phyloP scores from a whole-genome alignment of 2,797 vertebrate species.

The Siniperca scherzeri region DNA sequence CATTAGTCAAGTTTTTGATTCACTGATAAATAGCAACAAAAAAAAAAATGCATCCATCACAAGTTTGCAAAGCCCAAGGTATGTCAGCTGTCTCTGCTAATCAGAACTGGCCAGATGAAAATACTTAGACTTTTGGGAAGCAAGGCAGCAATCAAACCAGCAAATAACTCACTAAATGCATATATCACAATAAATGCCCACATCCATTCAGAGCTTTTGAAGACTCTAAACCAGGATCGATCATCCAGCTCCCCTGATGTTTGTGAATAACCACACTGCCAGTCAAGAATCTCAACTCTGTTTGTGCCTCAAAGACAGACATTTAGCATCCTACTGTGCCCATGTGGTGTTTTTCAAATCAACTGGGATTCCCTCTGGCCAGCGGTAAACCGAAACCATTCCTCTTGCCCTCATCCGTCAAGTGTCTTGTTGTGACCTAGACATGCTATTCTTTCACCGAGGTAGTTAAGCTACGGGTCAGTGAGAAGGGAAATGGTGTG shows the following conservation, averaged over 20 bases:
- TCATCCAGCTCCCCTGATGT: constrained; percentile 55
- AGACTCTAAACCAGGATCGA: constrained; percentile 37
- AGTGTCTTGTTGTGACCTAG: constrained; percentile 71
- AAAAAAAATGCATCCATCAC: neutral
- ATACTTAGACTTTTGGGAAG: constrained; percentile 23
- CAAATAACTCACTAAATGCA: constrained; percentile 27
- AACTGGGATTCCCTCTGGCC: constrained; percentile 61
- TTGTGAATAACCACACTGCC: constrained; percentile 66
- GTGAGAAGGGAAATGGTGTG: constrained; percentile 64
- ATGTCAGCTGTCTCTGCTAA: constrained; percentile 7
- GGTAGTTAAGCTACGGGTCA: constrained; percentile 69
- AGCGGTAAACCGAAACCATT: constrained; percentile 74
- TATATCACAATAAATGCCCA: constrained; percentile 45
- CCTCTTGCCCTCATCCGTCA: constrained; percentile 78
- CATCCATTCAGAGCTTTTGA: constrained; percentile 29
- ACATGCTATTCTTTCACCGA: constrained; percentile 58
- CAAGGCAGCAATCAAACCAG: constrained; percentile 20
- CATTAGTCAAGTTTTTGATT: neutral
- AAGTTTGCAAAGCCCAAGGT: neutral
- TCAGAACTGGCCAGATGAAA: constrained; percentile 23
- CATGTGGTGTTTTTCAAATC: constrained; percentile 77
- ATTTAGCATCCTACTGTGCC: constrained; percentile 76
- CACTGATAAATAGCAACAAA: neutral
- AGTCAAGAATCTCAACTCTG: constrained; percentile 65
- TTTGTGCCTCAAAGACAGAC: constrained; percentile 56